Evolutionary conservation across 1,140 invertebrate genomes (phyloP).

Genomic region (Drosophila tristis): DNA sequence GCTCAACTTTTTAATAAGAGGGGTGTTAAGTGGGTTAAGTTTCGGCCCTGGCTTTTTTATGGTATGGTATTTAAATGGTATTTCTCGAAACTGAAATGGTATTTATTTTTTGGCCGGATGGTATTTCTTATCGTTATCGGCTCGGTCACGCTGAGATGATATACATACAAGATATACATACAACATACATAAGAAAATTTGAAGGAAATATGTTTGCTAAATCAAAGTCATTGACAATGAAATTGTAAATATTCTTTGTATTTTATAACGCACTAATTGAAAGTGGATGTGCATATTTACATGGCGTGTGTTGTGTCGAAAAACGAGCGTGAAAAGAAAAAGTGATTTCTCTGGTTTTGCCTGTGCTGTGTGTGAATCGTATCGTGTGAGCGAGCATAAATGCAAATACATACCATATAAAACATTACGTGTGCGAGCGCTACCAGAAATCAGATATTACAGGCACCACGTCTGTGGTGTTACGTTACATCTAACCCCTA

Average conservation of each 20-base stretch:
- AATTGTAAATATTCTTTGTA: conserved; percentile 79
- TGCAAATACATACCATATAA: conserved; percentile 55
- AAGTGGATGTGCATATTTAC: conserved; percentile 70
- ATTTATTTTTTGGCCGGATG: no score
- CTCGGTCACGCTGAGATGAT: conserved; percentile 4
- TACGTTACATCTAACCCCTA: conserved; percentile 60
- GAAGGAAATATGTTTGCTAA: conserved; percentile 49
- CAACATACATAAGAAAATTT: conserved; percentile 23
- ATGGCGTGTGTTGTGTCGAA: conserved; percentile 69
- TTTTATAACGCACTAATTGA: conserved; percentile 74
- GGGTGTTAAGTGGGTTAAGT: no score
- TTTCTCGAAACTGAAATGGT: no score
- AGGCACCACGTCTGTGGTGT: conserved; percentile 65
- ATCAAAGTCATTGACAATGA: conserved; percentile 57
- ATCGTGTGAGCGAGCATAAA: conserved; percentile 61
- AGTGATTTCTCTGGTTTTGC: conserved; percentile 71
- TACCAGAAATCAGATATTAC: conserved; percentile 63
- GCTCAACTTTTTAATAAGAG: no score
- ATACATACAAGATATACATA: conserved; percentile 39
- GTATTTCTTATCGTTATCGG: no score
- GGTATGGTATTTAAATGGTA: no score
- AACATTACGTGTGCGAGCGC: conserved; percentile 72
- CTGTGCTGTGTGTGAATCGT: conserved; percentile 77
- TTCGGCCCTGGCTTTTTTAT: no score
- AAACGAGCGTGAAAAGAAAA: conserved; percentile 66